These are phyloP conservation scores for Daboia siamensis DNA, from an alignment of 2,113 vertebrate species.

Conservation along the genomic window DNA sequence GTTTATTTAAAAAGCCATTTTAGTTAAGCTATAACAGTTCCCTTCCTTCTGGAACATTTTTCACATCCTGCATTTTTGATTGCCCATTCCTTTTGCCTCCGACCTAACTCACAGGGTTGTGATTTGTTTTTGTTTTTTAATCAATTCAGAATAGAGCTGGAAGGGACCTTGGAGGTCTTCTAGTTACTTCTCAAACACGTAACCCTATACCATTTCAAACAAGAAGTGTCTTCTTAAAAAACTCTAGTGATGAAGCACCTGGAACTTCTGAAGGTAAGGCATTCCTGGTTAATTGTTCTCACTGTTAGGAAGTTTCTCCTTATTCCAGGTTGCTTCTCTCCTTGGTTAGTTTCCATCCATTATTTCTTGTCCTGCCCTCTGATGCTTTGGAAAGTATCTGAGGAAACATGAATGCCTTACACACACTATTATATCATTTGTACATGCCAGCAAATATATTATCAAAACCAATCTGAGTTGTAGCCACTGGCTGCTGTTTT, in stretches of 20 bases:
- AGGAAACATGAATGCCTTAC: neutral
- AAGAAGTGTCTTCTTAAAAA: neutral
- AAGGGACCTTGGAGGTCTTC: neutral
- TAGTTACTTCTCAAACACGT: neutral
- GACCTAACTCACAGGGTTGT: neutral
- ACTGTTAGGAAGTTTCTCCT: neutral
- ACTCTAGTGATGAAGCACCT: neutral
- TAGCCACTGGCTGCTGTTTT: neutral
- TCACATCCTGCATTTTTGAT: neutral
- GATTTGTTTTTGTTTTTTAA: neutral
- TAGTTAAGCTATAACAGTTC: neutral
- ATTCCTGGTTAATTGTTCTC: neutral
- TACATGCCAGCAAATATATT: neutral
- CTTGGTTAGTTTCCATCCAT: neutral
- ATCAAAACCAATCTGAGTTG: neutral
- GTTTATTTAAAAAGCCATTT: neutral
- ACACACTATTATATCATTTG: neutral
- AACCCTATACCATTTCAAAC: neutral
- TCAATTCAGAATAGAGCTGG: neutral
- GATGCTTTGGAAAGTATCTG: neutral
- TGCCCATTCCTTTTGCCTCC: neutral
- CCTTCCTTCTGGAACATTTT: neutral
- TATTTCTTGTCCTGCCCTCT: neutral
- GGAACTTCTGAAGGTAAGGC: neutral
- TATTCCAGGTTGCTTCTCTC: neutral